Percentiles rank a stretch among this genome's conserved stretches.
These are phyloP conservation scores for Neomicropteryx cornuta DNA, from an alignment of 1,140 invertebrate species.

Conservation along the genomic window DNA sequence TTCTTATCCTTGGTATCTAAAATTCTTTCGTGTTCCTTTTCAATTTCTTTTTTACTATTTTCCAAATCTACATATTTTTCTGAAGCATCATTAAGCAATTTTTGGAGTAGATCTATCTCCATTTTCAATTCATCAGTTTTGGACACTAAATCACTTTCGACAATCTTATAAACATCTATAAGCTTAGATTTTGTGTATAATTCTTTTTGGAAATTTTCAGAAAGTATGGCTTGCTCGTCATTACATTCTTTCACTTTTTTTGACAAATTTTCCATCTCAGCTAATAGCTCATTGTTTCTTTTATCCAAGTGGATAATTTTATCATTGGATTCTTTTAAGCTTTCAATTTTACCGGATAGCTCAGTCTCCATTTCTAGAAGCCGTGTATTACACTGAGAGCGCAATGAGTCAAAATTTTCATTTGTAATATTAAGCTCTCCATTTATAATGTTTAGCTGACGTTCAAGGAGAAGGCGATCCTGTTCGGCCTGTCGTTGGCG, in stretches of 20 bases:
- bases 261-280: conserved; percentile 59
- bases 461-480: conserved; percentile 59
- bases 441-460: conserved; percentile 65
- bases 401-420: conserved; percentile 60
- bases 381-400: conserved; percentile 61
- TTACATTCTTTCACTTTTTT: conserved; percentile 65
- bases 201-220: conserved; percentile 75
- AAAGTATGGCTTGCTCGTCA: conserved; percentile 61
- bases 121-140: conserved; percentile 66
- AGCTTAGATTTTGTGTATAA: conserved; percentile 73
- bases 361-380: conserved; percentile 64
- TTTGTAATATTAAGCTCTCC: conserved; percentile 64
- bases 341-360: conserved; percentile 67
- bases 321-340: conserved; percentile 56
- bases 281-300: conserved; percentile 51
- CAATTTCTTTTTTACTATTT: conserved; percentile 50
- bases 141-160: conserved; percentile 59
- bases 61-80: conserved; percentile 72
- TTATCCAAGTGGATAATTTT: conserved; percentile 51
- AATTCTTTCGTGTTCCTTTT: conserved; percentile 48
- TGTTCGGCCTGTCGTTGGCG: conserved; percentile 75
- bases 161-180: conserved; percentile 72
- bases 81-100: conserved; percentile 61
- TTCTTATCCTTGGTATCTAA: conserved; percentile 56
- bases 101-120: conserved; percentile 69